Evolutionary conservation across 1,140 invertebrate species (phyloP).

Genomic region (Panagrolaimus sp.): DNA sequence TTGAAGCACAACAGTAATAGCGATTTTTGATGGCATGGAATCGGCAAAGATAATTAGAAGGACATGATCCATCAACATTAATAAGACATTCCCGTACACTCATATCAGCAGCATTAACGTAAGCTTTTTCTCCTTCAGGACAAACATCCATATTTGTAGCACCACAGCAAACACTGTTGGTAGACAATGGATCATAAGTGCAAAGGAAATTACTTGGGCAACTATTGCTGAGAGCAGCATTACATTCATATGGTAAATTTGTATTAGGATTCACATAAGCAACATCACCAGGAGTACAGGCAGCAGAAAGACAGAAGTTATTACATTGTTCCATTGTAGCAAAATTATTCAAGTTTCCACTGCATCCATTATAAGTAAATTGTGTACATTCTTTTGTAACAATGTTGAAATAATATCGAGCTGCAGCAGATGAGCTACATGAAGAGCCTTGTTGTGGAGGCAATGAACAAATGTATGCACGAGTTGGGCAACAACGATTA

Average conservation of each 20-base stretch:
- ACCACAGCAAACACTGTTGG: slow-evolving; percentile 55
- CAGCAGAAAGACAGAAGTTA: slow-evolving; percentile 56
- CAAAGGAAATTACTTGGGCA: slow-evolving; percentile 53
- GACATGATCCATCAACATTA: slow-evolving; percentile 54
- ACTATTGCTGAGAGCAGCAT: slow-evolving; percentile 52
- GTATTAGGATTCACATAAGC: slow-evolving; percentile 58
- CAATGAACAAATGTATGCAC: slow-evolving; percentile 56
- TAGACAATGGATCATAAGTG: slow-evolving; percentile 54
- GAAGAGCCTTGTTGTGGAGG: slow-evolving; percentile 52
- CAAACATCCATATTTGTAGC: slow-evolving; percentile 57
- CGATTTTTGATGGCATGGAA: slow-evolving; percentile 52
- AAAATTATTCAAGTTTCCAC: slow-evolving; percentile 53
- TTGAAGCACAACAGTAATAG: slow-evolving; percentile 56
- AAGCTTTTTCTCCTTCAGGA: slow-evolving; percentile 56
- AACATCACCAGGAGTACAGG: slow-evolving; percentile 55
- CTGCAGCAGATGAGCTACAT: slow-evolving; percentile 50
- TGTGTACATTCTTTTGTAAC: slow-evolving; percentile 58
- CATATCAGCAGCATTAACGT: slow-evolving; percentile 56
- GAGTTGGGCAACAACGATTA: slow-evolving; percentile 55
- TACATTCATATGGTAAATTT: slow-evolving; percentile 56
- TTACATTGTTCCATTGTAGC: slow-evolving; percentile 54
- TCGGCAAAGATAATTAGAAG: slow-evolving; percentile 52
- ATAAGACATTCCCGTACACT: slow-evolving; percentile 52
- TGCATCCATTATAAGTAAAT: slow-evolving; percentile 58
- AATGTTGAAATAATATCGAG: slow-evolving; percentile 57